Conservation (phyloP, 2,797 vertebrate genomes). For the Borostomias antarcticus region DNA sequence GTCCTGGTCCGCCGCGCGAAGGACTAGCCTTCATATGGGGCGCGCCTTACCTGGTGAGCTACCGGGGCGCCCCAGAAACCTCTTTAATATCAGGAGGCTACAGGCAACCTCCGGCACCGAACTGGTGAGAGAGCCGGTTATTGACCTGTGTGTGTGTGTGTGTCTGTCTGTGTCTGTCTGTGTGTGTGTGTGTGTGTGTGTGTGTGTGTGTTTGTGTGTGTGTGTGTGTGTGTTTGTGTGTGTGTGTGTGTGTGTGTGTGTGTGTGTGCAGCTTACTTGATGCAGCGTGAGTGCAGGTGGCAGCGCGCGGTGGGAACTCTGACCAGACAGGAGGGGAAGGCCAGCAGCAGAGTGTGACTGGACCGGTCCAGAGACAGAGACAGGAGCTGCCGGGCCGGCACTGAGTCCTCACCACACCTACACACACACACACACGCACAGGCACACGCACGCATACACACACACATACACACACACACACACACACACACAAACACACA, state of each 20-base stretch:
- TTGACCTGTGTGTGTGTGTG: slow-evolving; percentile 9
- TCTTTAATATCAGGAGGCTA: too few species aligned
- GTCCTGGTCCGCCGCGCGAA: too few species aligned
- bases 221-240: slow-evolving; percentile 4
- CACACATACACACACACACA: slow-evolving; percentile 15
- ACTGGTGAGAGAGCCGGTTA: too few species aligned
- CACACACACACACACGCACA: slow-evolving; percentile 20
- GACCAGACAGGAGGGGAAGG: slow-evolving; percentile 91
- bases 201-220: too few species aligned
- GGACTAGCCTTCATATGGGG: too few species aligned
- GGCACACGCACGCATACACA: too few species aligned
- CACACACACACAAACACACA: too few species aligned
- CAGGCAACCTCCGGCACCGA: too few species aligned
- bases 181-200: neutral
- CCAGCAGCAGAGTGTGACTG: slow-evolving; percentile 86
- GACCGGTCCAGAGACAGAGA: slow-evolving; percentile 86
- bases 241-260: neutral
- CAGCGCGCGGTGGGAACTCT: slow-evolving; percentile 90
- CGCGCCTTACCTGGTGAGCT: too few species aligned
- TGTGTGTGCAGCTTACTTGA: slow-evolving; percentile 83
- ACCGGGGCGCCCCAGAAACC: too few species aligned
- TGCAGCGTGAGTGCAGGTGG: slow-evolving; percentile 91
- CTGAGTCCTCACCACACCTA: slow-evolving; percentile 85
- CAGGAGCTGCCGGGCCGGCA: slow-evolving; percentile 83
- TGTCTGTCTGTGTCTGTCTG: neutral